These are phyloP conservation scores for Tenualosa ilisha DNA, from an alignment of 2,797 vertebrate species.

Conservation along the genomic window DNA sequence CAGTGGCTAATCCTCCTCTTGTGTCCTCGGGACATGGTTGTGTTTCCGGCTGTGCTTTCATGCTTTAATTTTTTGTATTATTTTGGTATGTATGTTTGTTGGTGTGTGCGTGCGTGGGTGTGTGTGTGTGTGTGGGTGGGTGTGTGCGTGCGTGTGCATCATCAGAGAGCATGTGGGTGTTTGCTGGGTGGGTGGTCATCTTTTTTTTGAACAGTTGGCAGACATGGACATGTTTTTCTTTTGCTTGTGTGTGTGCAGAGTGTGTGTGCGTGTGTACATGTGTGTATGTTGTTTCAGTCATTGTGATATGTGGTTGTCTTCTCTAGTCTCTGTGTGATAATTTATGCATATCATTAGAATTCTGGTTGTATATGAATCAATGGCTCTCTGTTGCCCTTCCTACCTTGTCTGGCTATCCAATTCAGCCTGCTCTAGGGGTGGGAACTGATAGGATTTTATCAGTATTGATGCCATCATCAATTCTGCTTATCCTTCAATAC, in stretches of 20 bases:
- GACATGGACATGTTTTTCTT: background rate
- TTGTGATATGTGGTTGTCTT: background rate
- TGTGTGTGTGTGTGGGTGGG: background rate
- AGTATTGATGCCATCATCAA: no score
- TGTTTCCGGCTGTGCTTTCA: background rate
- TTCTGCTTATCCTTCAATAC: no score
- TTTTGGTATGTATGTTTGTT: background rate
- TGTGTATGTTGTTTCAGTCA: background rate
- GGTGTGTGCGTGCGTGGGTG: slow-evolving; percentile 12
- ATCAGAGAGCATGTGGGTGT: no score
- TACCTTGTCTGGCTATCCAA: background rate
- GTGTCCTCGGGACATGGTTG: slow-evolving; percentile 1
- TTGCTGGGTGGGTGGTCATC: background rate
- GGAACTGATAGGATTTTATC: no score
- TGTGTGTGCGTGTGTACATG: background rate
- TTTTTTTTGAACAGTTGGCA: background rate
- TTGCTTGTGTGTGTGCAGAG: background rate
- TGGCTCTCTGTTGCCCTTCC: background rate
- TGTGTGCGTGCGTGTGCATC: background rate
- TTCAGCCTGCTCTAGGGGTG: background rate
- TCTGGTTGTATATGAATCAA: background rate
- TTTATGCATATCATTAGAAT: slow-evolving; percentile 8
- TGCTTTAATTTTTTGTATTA: background rate
- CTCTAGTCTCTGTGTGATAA: background rate
- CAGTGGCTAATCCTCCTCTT: slow-evolving; percentile 1